phyloP scores from a whole-genome alignment of 2,888 invertebrate species.

The Campoplex nolae region DNA sequence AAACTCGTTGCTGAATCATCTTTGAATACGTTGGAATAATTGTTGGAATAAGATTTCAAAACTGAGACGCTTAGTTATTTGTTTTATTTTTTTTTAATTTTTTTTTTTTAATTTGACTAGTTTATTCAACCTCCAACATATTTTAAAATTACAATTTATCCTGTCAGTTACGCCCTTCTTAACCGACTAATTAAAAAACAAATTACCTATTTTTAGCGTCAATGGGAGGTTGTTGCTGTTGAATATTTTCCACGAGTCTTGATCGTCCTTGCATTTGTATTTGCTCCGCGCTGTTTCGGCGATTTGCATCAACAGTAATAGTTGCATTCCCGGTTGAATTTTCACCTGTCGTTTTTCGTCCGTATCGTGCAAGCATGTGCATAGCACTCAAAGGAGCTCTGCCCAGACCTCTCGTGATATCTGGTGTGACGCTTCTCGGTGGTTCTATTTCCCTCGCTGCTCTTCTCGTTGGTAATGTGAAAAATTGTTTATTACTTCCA shows the following conservation, averaged over 20 bases:
- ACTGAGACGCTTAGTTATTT: no score
- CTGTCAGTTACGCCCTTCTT: not conserved
- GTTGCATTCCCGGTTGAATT: slow-evolving; percentile 68
- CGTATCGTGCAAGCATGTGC: slow-evolving; percentile 80
- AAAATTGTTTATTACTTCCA: slow-evolving; percentile 77
- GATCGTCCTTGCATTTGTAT: slow-evolving; percentile 65
- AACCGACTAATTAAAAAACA: not conserved
- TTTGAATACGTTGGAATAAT: no score
- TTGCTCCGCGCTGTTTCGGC: slow-evolving; percentile 70
- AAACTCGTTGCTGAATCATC: no score
- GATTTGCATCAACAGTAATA: slow-evolving; percentile 71
- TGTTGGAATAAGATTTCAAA: no score
- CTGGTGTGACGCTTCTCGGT: slow-evolving; percentile 85
- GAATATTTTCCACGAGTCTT: slow-evolving; percentile 71
- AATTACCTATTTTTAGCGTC: slow-evolving; percentile 80
- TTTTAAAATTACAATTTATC: not conserved
- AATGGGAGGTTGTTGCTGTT: slow-evolving; percentile 71
- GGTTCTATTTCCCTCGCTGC: slow-evolving; percentile 80
- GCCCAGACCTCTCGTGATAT: slow-evolving; percentile 85
- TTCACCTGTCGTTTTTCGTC: slow-evolving; percentile 72
- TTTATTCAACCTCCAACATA: no score
- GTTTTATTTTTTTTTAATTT: no score
- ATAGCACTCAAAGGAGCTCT: slow-evolving; percentile 77
- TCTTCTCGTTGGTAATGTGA: slow-evolving; percentile 85
- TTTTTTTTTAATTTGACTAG: not conserved